phyloP scores from a whole-genome alignment of 2,113 vertebrate genomes.

The Brachypodius melanocephalos region DNA sequence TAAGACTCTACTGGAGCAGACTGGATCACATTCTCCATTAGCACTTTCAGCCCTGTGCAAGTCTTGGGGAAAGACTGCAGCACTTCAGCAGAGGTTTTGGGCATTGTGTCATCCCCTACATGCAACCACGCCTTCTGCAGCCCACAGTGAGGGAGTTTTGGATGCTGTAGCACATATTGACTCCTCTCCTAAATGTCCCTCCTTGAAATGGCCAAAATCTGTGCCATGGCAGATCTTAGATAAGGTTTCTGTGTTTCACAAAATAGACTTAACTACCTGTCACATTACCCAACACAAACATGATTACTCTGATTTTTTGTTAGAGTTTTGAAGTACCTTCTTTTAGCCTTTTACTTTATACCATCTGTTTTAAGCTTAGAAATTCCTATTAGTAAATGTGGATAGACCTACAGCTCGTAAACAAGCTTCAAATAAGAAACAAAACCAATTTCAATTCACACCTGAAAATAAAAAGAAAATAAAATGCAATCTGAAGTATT shows the following conservation, averaged over 20 bases:
- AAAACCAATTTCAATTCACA: background rate
- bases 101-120: rapidly evolving
- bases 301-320: background rate
- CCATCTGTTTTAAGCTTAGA: background rate
- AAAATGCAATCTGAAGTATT: background rate
- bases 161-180: background rate
- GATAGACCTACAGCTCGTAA: background rate
- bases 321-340: background rate
- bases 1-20: background rate
- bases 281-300: background rate
- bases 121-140: background rate
- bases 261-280: background rate
- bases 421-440: background rate
- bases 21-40: background rate
- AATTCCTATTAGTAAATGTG: background rate
- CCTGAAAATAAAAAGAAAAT: background rate
- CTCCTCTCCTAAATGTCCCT: no score
- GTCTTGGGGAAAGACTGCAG: no score
- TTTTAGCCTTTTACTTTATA: background rate
- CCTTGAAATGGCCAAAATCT: background rate
- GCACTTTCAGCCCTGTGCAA: background rate
- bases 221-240: background rate
- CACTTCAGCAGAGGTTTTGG: background rate
- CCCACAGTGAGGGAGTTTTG: rapidly evolving
- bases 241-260: background rate